phyloP scores from a whole-genome alignment of 1,140 invertebrate species.

The Pemphigus obesinymphae region DNA sequence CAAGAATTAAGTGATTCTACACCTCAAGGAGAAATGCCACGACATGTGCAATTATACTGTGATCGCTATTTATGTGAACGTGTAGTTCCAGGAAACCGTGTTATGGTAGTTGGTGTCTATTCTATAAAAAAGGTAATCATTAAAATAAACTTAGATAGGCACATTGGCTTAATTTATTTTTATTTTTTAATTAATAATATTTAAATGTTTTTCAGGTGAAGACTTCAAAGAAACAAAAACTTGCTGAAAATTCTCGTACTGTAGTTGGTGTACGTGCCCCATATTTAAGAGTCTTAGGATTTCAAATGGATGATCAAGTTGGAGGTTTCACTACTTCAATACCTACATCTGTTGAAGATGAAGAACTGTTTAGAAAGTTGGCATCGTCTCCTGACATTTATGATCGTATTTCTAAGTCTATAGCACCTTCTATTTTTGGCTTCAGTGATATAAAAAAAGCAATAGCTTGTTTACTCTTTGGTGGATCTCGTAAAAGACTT shows the following conservation, averaged over 20 bases:
- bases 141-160: not conserved
- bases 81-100: conserved; percentile 93
- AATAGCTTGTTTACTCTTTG: conserved; percentile 92
- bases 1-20: conserved; percentile 96
- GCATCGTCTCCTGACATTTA: conserved; percentile 82
- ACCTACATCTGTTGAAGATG: conserved; percentile 74
- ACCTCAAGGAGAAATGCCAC: conserved; percentile 96
- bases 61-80: conserved; percentile 92
- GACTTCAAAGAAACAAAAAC: conserved; percentile 12
- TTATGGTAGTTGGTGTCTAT: conserved; percentile 90
- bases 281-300: conserved; percentile 91
- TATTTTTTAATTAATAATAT: not conserved
- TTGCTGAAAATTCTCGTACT: conserved; percentile 22
- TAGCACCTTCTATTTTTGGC: conserved; percentile 97
- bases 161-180: not conserved
- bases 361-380: conserved; percentile 83
- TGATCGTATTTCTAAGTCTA: conserved; percentile 81
- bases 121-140: conserved; percentile 83
- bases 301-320: conserved; percentile 79
- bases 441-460: conserved; percentile 95
- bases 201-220: not conserved
- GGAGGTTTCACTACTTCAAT: conserved; percentile 60
- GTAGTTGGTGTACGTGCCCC: conserved; percentile 83
- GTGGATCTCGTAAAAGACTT: conserved; percentile 80
- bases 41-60: conserved; percentile 91